These are phyloP conservation scores for Amphimallon solstitiale DNA, from an alignment of 2,888 invertebrate genomes.

Conservation along the genomic window DNA sequence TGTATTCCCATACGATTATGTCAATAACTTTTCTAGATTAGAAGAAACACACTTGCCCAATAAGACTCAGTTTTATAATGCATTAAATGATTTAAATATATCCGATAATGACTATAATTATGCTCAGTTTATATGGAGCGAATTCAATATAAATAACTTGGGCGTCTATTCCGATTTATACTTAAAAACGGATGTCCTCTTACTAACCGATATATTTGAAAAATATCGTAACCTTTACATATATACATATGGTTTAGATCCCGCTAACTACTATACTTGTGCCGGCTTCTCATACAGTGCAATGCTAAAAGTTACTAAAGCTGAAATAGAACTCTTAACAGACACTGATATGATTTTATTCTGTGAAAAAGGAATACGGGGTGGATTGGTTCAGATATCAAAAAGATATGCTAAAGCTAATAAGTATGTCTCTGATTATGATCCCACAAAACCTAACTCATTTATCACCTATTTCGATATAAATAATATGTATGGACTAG, in stretches of 20 bases:
- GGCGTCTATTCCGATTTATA: constrained; percentile 20
- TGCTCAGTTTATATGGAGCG: background rate
- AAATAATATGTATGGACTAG: constrained; percentile 40
- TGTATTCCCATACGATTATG: constrained; percentile 26
- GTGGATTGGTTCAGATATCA: constrained; percentile 51
- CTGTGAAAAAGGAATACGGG: constrained; percentile 44
- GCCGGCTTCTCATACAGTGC: constrained; percentile 29
- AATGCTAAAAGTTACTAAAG: background rate
- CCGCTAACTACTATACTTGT: constrained; percentile 30
- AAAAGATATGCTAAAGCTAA: constrained; percentile 50
- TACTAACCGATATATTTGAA: constrained; percentile 54
- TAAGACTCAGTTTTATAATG: constrained; percentile 14
- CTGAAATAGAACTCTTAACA: constrained; percentile 31
- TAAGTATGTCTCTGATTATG: constrained; percentile 39
- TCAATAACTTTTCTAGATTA: constrained; percentile 3
- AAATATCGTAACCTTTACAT: constrained; percentile 38
- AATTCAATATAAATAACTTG: constrained; percentile 4
- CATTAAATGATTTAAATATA: constrained; percentile 2
- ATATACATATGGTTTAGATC: constrained; percentile 27
- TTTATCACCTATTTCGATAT: too few relatives aligned
- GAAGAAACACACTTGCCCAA: background rate
- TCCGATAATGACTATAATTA: constrained; percentile 7
- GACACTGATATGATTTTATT: constrained; percentile 35
- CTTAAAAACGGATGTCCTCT: background rate
- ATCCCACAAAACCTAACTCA: background rate